Conservation (phyloP, 2,113 vertebrate genomes). For the Dromiciops gliroides region DNA sequence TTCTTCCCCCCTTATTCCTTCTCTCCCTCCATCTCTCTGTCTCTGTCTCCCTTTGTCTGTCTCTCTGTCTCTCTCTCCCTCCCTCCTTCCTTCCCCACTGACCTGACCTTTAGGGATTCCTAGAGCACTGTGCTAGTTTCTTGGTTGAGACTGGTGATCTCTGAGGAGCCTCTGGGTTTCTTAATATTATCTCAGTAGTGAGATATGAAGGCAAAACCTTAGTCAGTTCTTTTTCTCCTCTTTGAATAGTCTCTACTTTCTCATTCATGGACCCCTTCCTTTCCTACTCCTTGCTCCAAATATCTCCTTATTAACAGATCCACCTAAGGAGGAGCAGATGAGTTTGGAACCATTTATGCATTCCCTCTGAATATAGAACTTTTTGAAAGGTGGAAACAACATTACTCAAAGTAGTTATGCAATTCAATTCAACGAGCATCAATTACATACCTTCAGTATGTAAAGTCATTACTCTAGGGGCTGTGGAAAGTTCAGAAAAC, state of each 20-base stretch:
- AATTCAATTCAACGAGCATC: neutral
- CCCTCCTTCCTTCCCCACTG: neutral
- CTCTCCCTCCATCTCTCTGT: too few relatives aligned
- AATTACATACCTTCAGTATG: neutral
- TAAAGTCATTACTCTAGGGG: neutral
- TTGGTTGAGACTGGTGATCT: neutral
- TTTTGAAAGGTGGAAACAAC: neutral
- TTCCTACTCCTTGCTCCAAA: neutral
- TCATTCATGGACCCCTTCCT: neutral
- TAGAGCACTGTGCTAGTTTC: neutral
- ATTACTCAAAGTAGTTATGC: neutral
- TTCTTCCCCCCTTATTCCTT: too few relatives aligned
- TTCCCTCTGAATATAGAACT: neutral
- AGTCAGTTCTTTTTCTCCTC: neutral
- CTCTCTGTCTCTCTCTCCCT: neutral
- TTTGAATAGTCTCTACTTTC: neutral
- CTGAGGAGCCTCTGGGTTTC: neutral
- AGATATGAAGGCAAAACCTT: neutral
- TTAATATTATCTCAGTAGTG: neutral
- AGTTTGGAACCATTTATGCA: neutral
- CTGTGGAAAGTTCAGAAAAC: neutral
- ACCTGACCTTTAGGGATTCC: neutral
- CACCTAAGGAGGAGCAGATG: neutral
- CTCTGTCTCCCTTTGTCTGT: neutral
- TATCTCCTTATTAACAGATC: neutral